Evolutionary conservation across 2,888 invertebrate genomes (phyloP).

Genomic region (Cryptocheilus praepositus): DNA sequence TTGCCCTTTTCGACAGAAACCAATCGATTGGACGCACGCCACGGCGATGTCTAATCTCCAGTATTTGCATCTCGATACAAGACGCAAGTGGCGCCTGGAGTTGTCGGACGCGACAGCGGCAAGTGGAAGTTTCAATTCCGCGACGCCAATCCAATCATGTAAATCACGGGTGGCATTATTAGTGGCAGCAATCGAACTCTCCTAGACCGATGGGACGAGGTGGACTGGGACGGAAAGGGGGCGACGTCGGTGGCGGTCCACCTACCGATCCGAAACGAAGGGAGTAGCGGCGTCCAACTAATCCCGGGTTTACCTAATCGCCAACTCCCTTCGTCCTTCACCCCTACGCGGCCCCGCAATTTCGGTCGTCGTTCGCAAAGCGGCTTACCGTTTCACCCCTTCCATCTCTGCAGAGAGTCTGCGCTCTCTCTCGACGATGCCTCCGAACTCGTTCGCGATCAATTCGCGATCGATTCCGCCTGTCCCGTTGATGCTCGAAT

Average conservation of each 20-base stretch:
- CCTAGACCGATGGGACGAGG: slow-evolving; percentile 34
- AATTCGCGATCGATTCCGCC: slow-evolving; percentile 35
- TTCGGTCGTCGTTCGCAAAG: slow-evolving; percentile 68
- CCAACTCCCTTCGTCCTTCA: slow-evolving; percentile 55
- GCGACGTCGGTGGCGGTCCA: slow-evolving; percentile 34
- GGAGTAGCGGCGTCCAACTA: slow-evolving; percentile 67
- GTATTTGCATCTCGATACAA: slow-evolving; percentile 51
- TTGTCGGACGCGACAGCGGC: slow-evolving; percentile 16
- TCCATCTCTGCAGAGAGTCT: slow-evolving; percentile 36
- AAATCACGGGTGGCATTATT: slow-evolving; percentile 73
- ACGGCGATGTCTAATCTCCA: slow-evolving; percentile 45
- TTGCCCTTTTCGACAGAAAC: not conserved
- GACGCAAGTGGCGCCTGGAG: slow-evolving; percentile 24
- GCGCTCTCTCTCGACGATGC: slow-evolving; percentile 15
- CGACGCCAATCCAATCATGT: slow-evolving; percentile 74
- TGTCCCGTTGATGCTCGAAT: slow-evolving; percentile 7
- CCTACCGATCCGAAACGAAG: slow-evolving; percentile 48
- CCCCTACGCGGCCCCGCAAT: slow-evolving; percentile 49
- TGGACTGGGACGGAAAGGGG: slow-evolving; percentile 30
- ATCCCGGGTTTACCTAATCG: slow-evolving; percentile 75
- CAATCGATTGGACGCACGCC: slow-evolving; percentile 4
- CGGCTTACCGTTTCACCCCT: slow-evolving; percentile 70
- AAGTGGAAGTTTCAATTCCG: slow-evolving; percentile 71
- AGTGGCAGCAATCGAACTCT: slow-evolving; percentile 68
- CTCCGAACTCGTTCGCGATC: slow-evolving; percentile 26